Percentiles rank a stretch among this genome's conserved stretches.
phyloP scores from a whole-genome alignment of 2,888 invertebrate genomes.

The Smittia aterrima region DNA sequence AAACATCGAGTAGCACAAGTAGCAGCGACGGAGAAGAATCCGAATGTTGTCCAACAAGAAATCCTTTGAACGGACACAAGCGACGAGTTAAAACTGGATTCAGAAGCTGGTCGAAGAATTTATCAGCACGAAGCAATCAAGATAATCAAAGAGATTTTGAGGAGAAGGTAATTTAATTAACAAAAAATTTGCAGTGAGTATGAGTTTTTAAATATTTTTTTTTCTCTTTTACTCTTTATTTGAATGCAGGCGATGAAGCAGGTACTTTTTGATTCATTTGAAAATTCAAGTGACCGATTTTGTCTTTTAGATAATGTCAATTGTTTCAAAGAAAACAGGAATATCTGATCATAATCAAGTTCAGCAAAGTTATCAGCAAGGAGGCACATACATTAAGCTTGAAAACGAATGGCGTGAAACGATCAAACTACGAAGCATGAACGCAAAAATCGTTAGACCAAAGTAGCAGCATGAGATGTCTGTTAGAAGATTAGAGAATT shows the following conservation, averaged over 20 bases:
- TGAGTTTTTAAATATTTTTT: too few relatives aligned
- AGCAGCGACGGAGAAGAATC: slow-evolving; percentile 54
- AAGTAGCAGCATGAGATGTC: slow-evolving; percentile 26
- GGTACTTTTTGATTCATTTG: slow-evolving; percentile 43
- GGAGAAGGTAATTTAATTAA: too few relatives aligned
- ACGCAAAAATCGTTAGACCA: slow-evolving; percentile 35
- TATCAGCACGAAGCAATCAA: slow-evolving; percentile 81
- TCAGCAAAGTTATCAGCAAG: slow-evolving; percentile 51
- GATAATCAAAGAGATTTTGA: slow-evolving; percentile 83
- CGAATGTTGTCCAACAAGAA: slow-evolving; percentile 47
- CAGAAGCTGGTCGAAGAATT: slow-evolving; percentile 71
- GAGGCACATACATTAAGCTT: slow-evolving; percentile 72
- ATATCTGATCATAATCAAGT: slow-evolving; percentile 47
- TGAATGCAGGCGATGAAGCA: slow-evolving; percentile 64
- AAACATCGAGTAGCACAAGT: slow-evolving; percentile 44
- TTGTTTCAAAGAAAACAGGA: slow-evolving; percentile 51
- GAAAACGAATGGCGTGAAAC: slow-evolving; percentile 76
- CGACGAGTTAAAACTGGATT: slow-evolving; percentile 52
- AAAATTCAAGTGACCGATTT: background rate
- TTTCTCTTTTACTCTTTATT: too few relatives aligned
- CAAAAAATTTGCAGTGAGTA: too few relatives aligned
- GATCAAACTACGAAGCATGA: slow-evolving; percentile 48
- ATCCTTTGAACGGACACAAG: background rate
- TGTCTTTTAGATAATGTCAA: slow-evolving; percentile 45
- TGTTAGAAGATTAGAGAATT: background rate